Evolutionary conservation across 1,140 invertebrate genomes (phyloP).

Genomic region (Diorhabda carinulata): DNA sequence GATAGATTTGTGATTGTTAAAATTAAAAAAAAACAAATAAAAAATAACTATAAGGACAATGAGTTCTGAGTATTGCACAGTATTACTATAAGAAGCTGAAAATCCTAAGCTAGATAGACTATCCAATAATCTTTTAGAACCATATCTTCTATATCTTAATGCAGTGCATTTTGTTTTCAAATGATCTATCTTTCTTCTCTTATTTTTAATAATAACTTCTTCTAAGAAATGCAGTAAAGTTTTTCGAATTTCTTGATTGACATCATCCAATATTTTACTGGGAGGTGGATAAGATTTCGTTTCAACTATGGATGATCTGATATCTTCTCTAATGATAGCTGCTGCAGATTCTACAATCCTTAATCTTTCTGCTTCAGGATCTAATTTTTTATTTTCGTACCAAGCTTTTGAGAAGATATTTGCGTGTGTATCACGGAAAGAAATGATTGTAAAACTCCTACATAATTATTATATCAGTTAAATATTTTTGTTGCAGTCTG

Average conservation of each 20-base stretch:
- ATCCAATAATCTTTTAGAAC: conserved; percentile 41
- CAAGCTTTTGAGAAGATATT: conserved; percentile 3
- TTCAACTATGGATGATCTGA: conserved; percentile 39
- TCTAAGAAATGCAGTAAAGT: conserved; percentile 39
- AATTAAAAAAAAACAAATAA: too few species aligned
- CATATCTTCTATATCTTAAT: conserved; percentile 39
- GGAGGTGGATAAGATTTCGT: conserved; percentile 41
- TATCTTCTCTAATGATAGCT: conserved; percentile 45
- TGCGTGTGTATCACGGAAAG: conserved; percentile 11
- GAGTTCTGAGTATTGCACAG: conserved; percentile 28
- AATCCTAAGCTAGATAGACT: conserved; percentile 42
- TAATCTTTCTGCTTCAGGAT: conserved; percentile 34
- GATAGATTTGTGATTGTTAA: too few species aligned
- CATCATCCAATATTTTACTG: conserved; percentile 30
- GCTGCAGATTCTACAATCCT: conserved; percentile 43
- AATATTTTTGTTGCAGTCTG: conserved; percentile 42
- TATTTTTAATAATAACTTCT: conserved; percentile 41
- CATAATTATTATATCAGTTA: conserved; percentile 43
- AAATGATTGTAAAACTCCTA: conserved; percentile 35
- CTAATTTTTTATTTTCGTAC: conserved; percentile 33
- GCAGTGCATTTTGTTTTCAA: conserved; percentile 41
- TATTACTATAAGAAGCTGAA: conserved; percentile 40
- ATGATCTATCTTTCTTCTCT: conserved; percentile 29
- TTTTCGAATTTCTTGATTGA: conserved; percentile 42
- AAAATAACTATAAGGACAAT: too few species aligned